These are phyloP conservation scores for Dermolepida albohirtum DNA, from an alignment of 2,888 invertebrate genomes.

Conservation along the genomic window DNA sequence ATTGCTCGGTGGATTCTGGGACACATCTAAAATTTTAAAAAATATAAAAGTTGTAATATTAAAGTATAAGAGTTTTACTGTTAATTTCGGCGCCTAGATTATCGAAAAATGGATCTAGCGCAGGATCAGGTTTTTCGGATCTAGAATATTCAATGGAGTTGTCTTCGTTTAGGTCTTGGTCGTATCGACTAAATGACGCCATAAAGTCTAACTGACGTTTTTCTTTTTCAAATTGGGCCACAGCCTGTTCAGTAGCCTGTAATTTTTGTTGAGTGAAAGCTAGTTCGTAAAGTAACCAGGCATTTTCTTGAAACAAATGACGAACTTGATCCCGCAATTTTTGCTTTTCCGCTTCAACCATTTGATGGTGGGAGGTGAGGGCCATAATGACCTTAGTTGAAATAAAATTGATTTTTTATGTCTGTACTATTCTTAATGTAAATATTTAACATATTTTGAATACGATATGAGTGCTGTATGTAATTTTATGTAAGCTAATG, in stretches of 20 bases:
- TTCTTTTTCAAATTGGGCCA: conserved; percentile 96
- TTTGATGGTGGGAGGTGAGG: conserved; percentile 93
- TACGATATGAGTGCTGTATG: no score
- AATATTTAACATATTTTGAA: no score
- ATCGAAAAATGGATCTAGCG: conserved; percentile 94
- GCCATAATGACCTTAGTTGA: conserved; percentile 91
- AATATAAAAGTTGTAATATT: conserved; percentile 3
- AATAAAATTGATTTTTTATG: not conserved
- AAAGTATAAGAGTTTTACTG: conserved; percentile 71
- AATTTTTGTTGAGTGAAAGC: conserved; percentile 97
- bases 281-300: conserved; percentile 98
- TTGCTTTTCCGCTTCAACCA: conserved; percentile 99
- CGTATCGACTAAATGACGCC: conserved; percentile 86
- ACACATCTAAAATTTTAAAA: conserved; percentile 74
- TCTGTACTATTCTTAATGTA: no score
- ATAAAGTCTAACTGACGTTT: conserved; percentile 98
- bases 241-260: conserved; percentile 94
- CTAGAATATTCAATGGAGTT: conserved; percentile 70
- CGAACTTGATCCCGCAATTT: conserved; percentile 98
- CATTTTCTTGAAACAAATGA: conserved; percentile 97
- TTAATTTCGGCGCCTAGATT: conserved; percentile 93
- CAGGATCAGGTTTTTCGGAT: conserved; percentile 77
- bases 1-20: conserved; percentile 92
- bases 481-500: no score
- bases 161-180: conserved; percentile 68